Evolutionary conservation across 1,140 invertebrate genomes (phyloP), one percentile per base, ranked within the genome.

Genomic region (Lanistes nyassanus): DNA sequence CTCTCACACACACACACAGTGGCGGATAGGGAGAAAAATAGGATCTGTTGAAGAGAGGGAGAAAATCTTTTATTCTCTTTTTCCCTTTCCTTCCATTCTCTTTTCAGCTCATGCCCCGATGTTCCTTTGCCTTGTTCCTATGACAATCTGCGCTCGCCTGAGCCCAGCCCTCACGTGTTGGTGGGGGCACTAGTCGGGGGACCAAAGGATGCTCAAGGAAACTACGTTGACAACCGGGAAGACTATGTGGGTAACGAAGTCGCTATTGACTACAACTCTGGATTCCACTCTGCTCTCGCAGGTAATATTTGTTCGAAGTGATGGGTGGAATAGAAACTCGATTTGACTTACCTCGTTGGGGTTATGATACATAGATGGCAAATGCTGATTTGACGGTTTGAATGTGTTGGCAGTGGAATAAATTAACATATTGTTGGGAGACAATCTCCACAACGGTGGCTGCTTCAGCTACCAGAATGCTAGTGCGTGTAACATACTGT

Each of bases 401-500:
- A 0, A 13, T 47, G 9, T 47, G 19, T 6, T 47, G 42, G 1
- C 5, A 13, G 9, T 5, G 9, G 9, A 1, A 47, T 2, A 3
- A 47, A 47, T 0, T 47, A 16, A 6, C 19, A 6, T 93, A 81
- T 91, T 92, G 75, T 86, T 93, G 1, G 92, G 92, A 3, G 89
- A 91, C 69, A 87, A 87, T 79, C 92, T 92, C 4, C 86, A 90
- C 62, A 92, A 92, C 7, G 73, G 73, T 2, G 73, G 73, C 37
- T 72, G 69, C 68, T 88, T 90, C 60, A 93, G 92, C 80, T 93
- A 89, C 82, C 91, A 93, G 0, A 91, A 93, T 29, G 93, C n/a
- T n/a, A n/a, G n/a, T n/a, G n/a, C n/a, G n/a, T n/a, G n/a, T n/a
- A n/a, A n/a, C n/a, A n/a, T n/a, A n/a, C n/a, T n/a, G n/a, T n/a